Conservation (phyloP, 2,888 invertebrate genomes). For the Molanna angustata region DNA sequence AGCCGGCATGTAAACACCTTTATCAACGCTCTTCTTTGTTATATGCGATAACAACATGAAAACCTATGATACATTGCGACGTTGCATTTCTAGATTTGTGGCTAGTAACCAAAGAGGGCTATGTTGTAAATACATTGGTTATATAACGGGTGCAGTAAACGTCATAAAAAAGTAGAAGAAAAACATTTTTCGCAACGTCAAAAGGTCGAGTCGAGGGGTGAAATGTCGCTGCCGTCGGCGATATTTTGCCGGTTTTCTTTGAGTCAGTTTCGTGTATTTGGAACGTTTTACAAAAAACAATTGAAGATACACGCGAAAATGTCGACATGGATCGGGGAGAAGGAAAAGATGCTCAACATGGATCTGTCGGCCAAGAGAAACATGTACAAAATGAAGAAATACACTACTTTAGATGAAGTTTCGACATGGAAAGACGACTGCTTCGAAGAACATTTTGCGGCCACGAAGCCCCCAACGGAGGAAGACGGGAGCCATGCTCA, state of each 20-base stretch:
- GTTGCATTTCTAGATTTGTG: too few species aligned
- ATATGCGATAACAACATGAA: too few species aligned
- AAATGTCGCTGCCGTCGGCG: not conserved
- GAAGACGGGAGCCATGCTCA: slow-evolving; percentile 44
- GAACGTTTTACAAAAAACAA: not conserved
- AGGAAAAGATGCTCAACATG: slow-evolving; percentile 54
- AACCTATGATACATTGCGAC: too few species aligned
- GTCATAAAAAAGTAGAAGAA: too few species aligned
- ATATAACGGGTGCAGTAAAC: too few species aligned
- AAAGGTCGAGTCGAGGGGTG: too few species aligned
- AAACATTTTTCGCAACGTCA: too few species aligned
- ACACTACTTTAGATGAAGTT: slow-evolving; percentile 47
- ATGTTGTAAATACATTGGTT: too few species aligned
- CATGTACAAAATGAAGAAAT: slow-evolving; percentile 45
- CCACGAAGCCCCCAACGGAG: slow-evolving; percentile 42
- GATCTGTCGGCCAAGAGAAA: slow-evolving; percentile 54
- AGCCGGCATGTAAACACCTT: too few species aligned
- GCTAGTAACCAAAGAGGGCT: too few species aligned
- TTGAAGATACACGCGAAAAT: slow-evolving; percentile 39
- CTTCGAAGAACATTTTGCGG: slow-evolving; percentile 41
- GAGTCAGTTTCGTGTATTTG: not conserved
- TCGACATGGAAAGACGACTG: slow-evolving; percentile 58
- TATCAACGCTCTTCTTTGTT: too few species aligned
- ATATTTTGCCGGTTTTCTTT: not conserved
- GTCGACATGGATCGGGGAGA: slow-evolving; percentile 52